Base-by-base conservation (phyloP, 1,140 invertebrate genomes). In the Ooceraea biroi region DNA sequence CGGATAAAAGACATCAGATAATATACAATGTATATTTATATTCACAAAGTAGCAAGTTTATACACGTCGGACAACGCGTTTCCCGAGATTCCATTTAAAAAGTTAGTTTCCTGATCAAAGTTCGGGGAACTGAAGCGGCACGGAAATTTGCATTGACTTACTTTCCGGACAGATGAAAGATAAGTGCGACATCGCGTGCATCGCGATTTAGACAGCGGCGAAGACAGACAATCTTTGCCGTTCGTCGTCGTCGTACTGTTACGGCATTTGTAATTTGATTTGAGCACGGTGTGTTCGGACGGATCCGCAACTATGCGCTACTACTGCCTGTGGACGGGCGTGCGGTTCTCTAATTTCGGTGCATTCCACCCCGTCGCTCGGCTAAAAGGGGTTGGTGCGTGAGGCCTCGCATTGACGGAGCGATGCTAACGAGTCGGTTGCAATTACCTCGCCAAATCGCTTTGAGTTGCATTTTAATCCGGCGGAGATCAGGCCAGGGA, bases 391-490 rank as follows among this genome's bases (percentile, higher is more conserved):
- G 10, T 76, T 8, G 48, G 12, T 14, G 17, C 19, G 12, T 22
- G 48, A 14, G 36, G 36, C 22, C 36, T 30, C 17, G 76, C 36
- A 44, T 69, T 17, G n/a, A n/a, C n/a, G n/a, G 48, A 55, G 46
- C 74, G 48, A 78, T 69, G 76, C 63, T 78, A 78, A 78, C 76
- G 76, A 78, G 63, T 78, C 48, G 14, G 46, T 78, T 44, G 76
- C 63, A 69, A 78, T 78, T 78, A 78, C 50, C 48, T 44, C 22
- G 63, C 22, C 55, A 78, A 78, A 78, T 78, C 30, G 55, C 76
- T 78, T 78, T 55, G 63, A 78, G 63, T 69, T 50, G 68, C 76
- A 78, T 78, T 78, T 78, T 69, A 78, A 78, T 68, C 76, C 30
- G 36, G 57, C 30, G 61, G 50, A 78, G 69, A 68, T 78, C 17